Evolutionary conservation across 2,888 invertebrate species (phyloP), one percentile per base, ranked within the genome.

Genomic region (Conomelus anceps): DNA sequence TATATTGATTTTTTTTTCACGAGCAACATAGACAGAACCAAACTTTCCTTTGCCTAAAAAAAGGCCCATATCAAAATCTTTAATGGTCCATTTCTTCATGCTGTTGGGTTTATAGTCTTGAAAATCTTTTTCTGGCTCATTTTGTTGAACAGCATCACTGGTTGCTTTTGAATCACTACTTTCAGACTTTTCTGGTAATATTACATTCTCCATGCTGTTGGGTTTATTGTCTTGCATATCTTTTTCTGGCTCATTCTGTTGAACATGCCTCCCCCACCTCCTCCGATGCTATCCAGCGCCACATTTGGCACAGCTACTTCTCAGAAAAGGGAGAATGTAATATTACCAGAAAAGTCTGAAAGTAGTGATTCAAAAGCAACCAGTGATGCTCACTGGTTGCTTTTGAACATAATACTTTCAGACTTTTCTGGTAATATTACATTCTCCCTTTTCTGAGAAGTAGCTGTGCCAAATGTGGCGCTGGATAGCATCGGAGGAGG

Each of bases 21-120:
- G 95, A 0, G 99, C 99, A 92, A 99, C 94, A 93, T 98, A 99
- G 0, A 99, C 99, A 93, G 97, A 98, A 3, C 99, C 99, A 94
- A 99, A 99, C 94, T 98, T 99, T 91, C 99, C 99, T 94, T 97
- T 97, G 0, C 99, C 99, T 22, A 99, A 94, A 0, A 98, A 96
- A 89, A 96, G 95, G 0, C 99, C 99, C 92, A 99, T 96, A 92
- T 99, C 99, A 93, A 99, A 99, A 93, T 99, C 97, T 0, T 95
- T 94, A 29, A 99, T 93, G 0, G 95, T 94, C 98, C 98, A 98
- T 63, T 93, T 94, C 92, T 94, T 95, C 93, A 63, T 63, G 63
- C 63, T n/a, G n/a, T 63, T n/a, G 63, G n/a, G n/a, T n/a, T n/a
- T n/a, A n/a, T 13, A n/a, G 0, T n/a, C 63, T 63, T 63, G 63